Evolutionary conservation across 2,113 vertebrate genomes (phyloP), one percentile per base, ranked within the genome.

Genomic region (Lontra canadensis): DNA sequence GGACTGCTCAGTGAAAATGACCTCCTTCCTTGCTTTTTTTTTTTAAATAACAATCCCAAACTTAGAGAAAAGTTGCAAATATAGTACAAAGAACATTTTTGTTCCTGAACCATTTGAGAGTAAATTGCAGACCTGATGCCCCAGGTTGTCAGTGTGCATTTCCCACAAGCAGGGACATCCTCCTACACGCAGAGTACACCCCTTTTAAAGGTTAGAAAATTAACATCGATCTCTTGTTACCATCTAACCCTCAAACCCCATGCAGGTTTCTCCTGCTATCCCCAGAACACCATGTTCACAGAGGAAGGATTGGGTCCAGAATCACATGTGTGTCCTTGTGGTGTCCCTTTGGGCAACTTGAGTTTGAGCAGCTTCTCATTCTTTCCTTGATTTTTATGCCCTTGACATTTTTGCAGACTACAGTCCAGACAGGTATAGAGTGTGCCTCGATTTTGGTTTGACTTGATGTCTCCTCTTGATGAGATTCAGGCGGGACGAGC

Each of bases 311-410:
- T 42, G n/a, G 34, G 5, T 73, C 85, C 23, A 63, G 34, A 36
- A 49, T n/a, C 39, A 26, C 23, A 1, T 2, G 4, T 0, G 5
- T 3, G 1, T 6, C 42, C 0, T 6, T 26, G 4, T 25, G 55
- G 14, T 76, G 23, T n/a, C 52, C 49, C 9, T 79, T 63, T 23
- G 3, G 67, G 31, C 25, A 17, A 7, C 82, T 91, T 42, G 31
- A 4, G 4, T n/a, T 39, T 5, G 29, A 94, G 7, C n/a, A 76
- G 31, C 49, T 44, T 49, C 8, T 79, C 13, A 8, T 55, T 61
- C 42, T 84, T 36, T 29, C 52, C 47, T 86, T 61, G 80, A 39
- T 47, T 88, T 81, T 55, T 65, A 63, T 34, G n/a, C 59, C 79
- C 36, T 86, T 73, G 80, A 59, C n/a, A 11, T 55, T 85, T 92